Base-by-base conservation (phyloP, 2,888 invertebrate species). In the Saturnia japonica region DNA sequence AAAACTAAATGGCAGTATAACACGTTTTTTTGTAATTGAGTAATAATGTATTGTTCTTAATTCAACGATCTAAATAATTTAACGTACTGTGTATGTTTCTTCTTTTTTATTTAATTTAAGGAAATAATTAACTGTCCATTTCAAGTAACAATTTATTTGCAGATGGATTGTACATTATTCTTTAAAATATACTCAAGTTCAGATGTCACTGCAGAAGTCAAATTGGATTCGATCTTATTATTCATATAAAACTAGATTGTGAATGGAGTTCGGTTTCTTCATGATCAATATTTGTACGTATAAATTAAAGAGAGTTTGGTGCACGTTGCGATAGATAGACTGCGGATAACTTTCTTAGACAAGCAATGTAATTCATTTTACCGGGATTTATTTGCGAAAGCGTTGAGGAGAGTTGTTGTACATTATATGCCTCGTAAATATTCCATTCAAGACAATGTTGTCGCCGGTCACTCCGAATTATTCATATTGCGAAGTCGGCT, bases 351-450 rank as follows among this genome's bases (percentile, higher is more conserved):
- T 84, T 83, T 78, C 72, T 70, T 73, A 75, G 73, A 74, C 78
- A 80, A 81, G 79, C 82, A 80, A 78, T 78, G 76, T 81, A 78
- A 82, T 83, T 83, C 78, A 77, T 78, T 83, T 81, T 80, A 77
- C 73, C 74, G 71, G 80, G 76, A 80, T 82, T 81, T 80, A 80
- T 80, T 73, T 77, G 78, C 78, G 75, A 54, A 69, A 78, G 75
- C 74, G 76, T 73, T 67, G 75, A 74, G 72, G n/a, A 72, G 77
- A 72, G 76, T 74, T 69, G 74, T 72, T 72, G 60, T 47, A 47
- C 74, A 74, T 75, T 76, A 72, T 73, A 71, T 74, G 73, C 64
- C 70, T 73, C 70, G 72, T 71, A 74, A 74, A 72, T 74, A 71
- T 76, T 22, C 72, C 62, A 68, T 71, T 71, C 71, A 71, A 68